Percentiles rank a stretch among this genome's conserved stretches.
These are phyloP conservation scores for Pseudobourletiella spinata DNA, from an alignment of 1,140 invertebrate genomes.

Conservation along the genomic window DNA sequence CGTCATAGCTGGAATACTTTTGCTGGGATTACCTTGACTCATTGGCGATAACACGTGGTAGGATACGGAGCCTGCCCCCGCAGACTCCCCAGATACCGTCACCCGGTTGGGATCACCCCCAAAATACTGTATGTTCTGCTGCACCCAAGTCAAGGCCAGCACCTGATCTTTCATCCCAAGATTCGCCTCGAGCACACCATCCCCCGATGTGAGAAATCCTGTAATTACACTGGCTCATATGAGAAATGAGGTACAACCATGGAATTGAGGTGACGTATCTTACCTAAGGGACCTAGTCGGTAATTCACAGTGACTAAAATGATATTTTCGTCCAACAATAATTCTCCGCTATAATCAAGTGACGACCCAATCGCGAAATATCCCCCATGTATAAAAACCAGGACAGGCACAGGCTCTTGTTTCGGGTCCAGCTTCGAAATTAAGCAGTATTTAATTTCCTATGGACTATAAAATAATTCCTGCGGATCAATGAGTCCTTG, in stretches of 20 bases:
- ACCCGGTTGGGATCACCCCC: neutral
- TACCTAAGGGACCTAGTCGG: slow-evolving; percentile 2
- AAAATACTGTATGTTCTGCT: slow-evolving; percentile 4
- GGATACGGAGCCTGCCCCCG: neutral
- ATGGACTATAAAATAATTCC: neutral
- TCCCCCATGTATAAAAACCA: neutral
- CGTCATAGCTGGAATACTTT: too few species aligned
- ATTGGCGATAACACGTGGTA: neutral
- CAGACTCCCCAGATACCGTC: neutral
- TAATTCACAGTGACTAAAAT: neutral
- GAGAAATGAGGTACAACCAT: neutral
- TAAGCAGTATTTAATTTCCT: too few species aligned
- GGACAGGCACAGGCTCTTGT: neutral
- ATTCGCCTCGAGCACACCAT: neutral
- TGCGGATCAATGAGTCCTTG: neutral
- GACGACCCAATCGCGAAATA: neutral
- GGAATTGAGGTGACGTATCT: neutral
- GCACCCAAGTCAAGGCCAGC: neutral
- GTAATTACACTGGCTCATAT: neutral
- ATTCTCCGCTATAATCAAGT: neutral
- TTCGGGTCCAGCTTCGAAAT: neutral
- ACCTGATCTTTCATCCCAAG: slow-evolving; percentile 2
- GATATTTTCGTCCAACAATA: neutral
- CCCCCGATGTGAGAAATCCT: neutral
- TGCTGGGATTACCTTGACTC: neutral